Base-by-base conservation (phyloP, 2,888 invertebrate genomes). In the Lasius fuliginosus region DNA sequence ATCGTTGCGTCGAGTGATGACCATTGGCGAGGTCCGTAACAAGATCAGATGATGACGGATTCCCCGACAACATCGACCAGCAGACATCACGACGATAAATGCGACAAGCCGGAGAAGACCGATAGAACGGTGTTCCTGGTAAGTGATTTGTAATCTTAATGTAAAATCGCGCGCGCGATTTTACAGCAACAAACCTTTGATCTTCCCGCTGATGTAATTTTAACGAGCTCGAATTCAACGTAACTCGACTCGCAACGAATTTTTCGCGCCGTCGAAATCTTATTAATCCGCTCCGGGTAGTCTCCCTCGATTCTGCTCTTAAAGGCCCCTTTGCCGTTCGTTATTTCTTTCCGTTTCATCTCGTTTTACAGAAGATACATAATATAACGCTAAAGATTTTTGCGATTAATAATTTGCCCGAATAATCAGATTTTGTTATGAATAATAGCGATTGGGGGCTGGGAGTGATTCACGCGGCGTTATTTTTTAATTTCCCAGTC, bases 41-140 rank as follows among this genome's bases (percentile, higher is more conserved):
- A 83, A 84, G 84, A 83, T 85, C 88, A 90, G 91, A 93, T 91
- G 91, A 94, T 94, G 94, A 94, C 94, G 93, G 94, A 94, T 87
- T 93, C 93, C 85, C 92, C 94, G 87, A 93, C 92, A 85, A 90
- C 91, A 71, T 92, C 93, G 88, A 91, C 90, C 86, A 92, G 91
- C 88, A 92, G 92, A 90, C 90, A 90, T 91, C 91, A 91, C 90
- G 91, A 93, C 87, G 94, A 94, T 85, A 92, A 92, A 89, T 91
- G 91, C 83, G 93, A 93, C 83, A 90, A 90, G 74, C 88, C 89
- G 60, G 93, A 90, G 84, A 94, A 92, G 89, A 90, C 93, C 82
- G 94, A 94, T 73, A 92, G 92, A 82, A 89, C 92, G 36, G 91
- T 94, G 82, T 91, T 92, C 73, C 77, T 92, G 94, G 94, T 94